Evolutionary conservation across 2,888 invertebrate species (phyloP).

Genomic region (Volucella inflata): DNA sequence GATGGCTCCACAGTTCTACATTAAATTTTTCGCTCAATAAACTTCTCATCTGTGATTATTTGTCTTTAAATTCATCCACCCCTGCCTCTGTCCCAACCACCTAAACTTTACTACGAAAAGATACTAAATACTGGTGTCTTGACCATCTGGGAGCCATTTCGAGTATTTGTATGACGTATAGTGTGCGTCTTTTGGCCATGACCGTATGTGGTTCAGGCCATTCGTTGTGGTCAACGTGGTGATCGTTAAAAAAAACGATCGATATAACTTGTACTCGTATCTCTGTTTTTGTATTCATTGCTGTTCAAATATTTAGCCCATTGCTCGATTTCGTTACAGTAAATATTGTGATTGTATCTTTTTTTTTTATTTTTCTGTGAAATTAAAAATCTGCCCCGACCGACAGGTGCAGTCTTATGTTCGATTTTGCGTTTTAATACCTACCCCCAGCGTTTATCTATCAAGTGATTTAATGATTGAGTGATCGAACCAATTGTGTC

Average conservation of each 20-base stretch:
- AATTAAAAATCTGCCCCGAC: neutral
- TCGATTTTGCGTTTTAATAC: slow-evolving; percentile 25
- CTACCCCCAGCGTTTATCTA: neutral
- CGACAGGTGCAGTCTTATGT: slow-evolving; percentile 55
- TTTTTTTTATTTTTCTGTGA: slow-evolving; percentile 7
- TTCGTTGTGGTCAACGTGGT: slow-evolving; percentile 26
- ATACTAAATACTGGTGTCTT: slow-evolving; percentile 4
- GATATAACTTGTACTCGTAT: neutral
- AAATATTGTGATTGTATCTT: slow-evolving; percentile 57
- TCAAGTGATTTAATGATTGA: neutral
- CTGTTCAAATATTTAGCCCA: slow-evolving; percentile 61
- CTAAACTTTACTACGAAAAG: slow-evolving; percentile 8
- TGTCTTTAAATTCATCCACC: neutral
- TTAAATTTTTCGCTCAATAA: slow-evolving; percentile 19
- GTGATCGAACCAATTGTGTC: neutral
- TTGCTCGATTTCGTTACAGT: slow-evolving; percentile 32
- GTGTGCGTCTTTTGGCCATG: neutral
- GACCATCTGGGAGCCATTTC: slow-evolving; percentile 40
- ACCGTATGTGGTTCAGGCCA: neutral
- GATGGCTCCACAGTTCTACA: neutral
- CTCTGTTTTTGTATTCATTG: neutral
- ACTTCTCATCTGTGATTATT: slow-evolving; percentile 32
- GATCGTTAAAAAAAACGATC: slow-evolving; percentile 53
- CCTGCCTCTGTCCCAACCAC: neutral
- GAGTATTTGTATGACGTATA: slow-evolving; percentile 31